Conservation (phyloP, 2,888 invertebrate genomes). For the Cephus pulcher region DNA sequence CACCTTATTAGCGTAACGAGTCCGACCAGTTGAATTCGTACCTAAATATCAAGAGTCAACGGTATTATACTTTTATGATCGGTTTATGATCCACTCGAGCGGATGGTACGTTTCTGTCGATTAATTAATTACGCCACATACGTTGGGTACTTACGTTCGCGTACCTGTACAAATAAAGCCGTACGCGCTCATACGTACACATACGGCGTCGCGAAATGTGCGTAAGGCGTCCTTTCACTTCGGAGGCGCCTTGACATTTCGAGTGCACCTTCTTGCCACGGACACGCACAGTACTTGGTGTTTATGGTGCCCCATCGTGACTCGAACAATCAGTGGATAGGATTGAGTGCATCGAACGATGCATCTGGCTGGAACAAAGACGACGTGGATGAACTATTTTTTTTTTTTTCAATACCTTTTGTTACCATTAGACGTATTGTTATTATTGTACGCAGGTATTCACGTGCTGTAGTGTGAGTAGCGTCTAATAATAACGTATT, state of each 20-base stretch:
- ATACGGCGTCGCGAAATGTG: not conserved
- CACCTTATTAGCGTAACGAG: not conserved
- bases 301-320: not conserved
- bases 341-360: not conserved
- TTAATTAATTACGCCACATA: not conserved
- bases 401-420: not conserved
- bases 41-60: not conserved
- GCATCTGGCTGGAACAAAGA: not conserved
- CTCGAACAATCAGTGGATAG: not conserved
- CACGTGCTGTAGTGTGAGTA: no score
- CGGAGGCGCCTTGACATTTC: conserved; percentile 43
- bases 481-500: not conserved
- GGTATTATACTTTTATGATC: not conserved
- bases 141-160: not conserved
- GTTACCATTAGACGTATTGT: not conserved
- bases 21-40: not conserved
- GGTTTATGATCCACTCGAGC: not conserved
- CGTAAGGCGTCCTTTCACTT: conserved; percentile 40
- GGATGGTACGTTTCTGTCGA: not conserved
- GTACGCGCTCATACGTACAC: not conserved
- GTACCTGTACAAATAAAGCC: not conserved
- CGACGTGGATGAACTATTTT: not conserved
- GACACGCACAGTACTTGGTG: not conserved
- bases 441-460: not conserved
- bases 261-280: conserved; percentile 9